These are phyloP conservation scores for Entomyzon cyanotis DNA, from an alignment of 2,113 vertebrate species.

Conservation along the genomic window DNA sequence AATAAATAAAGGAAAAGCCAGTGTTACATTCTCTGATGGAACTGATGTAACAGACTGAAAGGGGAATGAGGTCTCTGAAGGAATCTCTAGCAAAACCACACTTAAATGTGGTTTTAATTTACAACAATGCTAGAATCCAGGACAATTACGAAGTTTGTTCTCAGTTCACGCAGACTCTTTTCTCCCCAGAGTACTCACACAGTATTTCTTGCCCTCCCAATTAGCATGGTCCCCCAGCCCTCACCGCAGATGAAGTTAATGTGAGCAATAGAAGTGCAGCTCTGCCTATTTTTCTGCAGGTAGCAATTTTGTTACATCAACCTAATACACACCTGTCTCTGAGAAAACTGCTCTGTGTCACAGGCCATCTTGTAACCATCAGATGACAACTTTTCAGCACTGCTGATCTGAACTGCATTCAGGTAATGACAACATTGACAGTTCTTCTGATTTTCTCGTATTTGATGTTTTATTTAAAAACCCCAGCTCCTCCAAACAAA, in stretches of 20 bases:
- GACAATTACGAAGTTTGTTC: neutral
- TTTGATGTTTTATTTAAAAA: slow-evolving; percentile 40
- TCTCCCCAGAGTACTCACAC: neutral
- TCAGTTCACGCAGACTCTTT: neutral
- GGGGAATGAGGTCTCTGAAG: neutral
- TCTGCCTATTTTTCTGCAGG: slow-evolving; percentile 9
- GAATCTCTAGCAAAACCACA: neutral
- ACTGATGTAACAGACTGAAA: neutral
- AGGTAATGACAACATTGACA: neutral
- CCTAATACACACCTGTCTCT: slow-evolving; percentile 33
- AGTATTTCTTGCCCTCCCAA: neutral
- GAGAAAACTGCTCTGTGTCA: slow-evolving; percentile 18
- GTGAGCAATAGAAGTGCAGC: neutral
- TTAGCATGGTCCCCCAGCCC: neutral
- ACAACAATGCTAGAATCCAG: neutral
- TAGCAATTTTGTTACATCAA: slow-evolving; percentile 30
- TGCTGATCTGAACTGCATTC: neutral
- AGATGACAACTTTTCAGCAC: slow-evolving; percentile 25
- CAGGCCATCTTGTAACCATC: neutral
- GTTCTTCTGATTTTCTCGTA: slow-evolving; percentile 10
- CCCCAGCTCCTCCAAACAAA: neutral
- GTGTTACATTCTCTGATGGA: neutral
- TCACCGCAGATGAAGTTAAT: neutral
- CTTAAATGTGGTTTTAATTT: neutral
- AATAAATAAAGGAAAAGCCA: neutral